These are phyloP conservation scores for Oceanodroma leucorhoa DNA, from an alignment of 2,797 vertebrate genomes.

Conservation along the genomic window DNA sequence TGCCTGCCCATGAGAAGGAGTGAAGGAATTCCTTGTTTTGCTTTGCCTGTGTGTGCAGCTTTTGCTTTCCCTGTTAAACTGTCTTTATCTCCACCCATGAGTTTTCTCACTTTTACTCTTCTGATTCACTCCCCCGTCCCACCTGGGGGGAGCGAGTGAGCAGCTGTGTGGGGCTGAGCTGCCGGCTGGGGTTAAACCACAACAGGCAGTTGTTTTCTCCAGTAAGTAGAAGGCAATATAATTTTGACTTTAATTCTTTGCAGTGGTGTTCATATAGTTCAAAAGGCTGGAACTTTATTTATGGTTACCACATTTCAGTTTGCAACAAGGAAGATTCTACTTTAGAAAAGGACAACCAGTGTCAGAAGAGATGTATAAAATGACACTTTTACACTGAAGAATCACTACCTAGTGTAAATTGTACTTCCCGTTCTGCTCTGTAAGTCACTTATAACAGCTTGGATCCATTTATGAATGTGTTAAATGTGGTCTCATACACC, in stretches of 20 bases:
- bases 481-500: not conserved
- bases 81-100: no score
- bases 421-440: not conserved
- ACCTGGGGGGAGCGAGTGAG: no score
- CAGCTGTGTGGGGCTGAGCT: no score
- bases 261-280: not conserved
- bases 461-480: not conserved
- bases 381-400: not conserved
- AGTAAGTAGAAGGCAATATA: not conserved
- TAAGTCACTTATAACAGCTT: not conserved
- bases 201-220: not conserved
- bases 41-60: no score
- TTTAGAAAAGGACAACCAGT: not conserved
- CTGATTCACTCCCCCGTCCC: no score
- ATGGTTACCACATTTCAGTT: not conserved
- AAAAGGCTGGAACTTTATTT: not conserved
- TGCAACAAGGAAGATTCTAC: not conserved
- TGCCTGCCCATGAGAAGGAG: no score
- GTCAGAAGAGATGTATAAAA: not conserved
- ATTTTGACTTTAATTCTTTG: not conserved
- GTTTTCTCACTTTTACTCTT: no score
- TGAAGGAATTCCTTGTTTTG: no score
- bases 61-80: no score
- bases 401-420: not conserved
- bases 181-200: no score